A percentile compares a stretch with the other conserved stretches of the same genome.
Conservation (phyloP, 2,888 invertebrate species). For the Nycteola revayana region DNA sequence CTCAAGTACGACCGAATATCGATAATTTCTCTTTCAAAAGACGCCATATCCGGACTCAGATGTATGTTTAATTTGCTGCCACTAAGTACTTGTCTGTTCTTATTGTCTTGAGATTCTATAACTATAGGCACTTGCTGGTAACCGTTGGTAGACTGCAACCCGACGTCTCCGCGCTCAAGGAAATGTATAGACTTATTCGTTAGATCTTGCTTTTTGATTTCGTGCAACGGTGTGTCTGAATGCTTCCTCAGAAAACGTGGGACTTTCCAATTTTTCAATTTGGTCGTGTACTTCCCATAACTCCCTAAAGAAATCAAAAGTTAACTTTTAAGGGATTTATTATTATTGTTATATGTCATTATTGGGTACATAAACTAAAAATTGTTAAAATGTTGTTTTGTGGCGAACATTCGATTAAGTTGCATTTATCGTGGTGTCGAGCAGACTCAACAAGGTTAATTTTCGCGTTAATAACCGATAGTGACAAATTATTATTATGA, state of each 20-base stretch:
- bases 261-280: constrained; percentile 86
- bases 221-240: constrained; percentile 76
- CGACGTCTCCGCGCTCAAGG: constrained; percentile 55
- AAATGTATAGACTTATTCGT: constrained; percentile 64
- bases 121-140: constrained; percentile 86
- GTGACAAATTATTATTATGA: too few species aligned
- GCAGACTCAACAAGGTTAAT: too few species aligned
- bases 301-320: constrained; percentile 63
- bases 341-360: too few species aligned
- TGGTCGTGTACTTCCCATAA: constrained; percentile 81
- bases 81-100: constrained; percentile 47
- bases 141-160: constrained; percentile 64
- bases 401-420: too few species aligned
- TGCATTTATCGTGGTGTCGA: too few species aligned
- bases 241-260: constrained; percentile 85
- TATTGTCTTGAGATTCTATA: constrained; percentile 79
- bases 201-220: constrained; percentile 67
- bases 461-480: too few species aligned
- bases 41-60: constrained; percentile 69
- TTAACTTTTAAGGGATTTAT: too few species aligned
- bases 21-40: constrained; percentile 84
- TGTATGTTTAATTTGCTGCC: constrained; percentile 74
- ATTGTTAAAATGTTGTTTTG: too few species aligned
- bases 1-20: constrained; percentile 88
- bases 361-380: too few species aligned